Evolutionary conservation across 1,140 invertebrate genomes (phyloP), one percentile per base, ranked within the genome.

Genomic region (Hydropsyche tenuis): DNA sequence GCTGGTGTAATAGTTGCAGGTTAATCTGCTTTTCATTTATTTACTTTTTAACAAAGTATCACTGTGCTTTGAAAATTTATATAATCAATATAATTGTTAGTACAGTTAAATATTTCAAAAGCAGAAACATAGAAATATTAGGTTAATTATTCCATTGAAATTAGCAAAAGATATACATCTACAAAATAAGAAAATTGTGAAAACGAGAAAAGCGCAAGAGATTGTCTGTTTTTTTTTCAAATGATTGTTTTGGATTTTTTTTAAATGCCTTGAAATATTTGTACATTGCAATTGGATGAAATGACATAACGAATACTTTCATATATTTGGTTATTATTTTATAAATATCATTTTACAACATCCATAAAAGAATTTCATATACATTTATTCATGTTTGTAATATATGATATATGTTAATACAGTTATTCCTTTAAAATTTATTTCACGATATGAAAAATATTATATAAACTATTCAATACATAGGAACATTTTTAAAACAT

Each of bases 401-500:
- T 18, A 53, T 53, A 53, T 53, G 9, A 48, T 48, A 14, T 48
- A 48, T 48, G 16, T 48, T 18, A 53, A 53, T 53, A 53, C 48
- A 53, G 48, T 53, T n/a, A 53, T 16, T 16, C 11, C 45, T 48
- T 60, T 60, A 7, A 60, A 12, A 14, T 25, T 27, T 60, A 60
- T 60, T 25, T 25, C 23, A 22, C 56, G 56, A 60, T 60, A 60
- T 60, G 56, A 60, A 60, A 60, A 53, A 53, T 27, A 60, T 60
- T 23, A 2, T 25, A 60, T 60, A 60, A 20, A 60, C 56, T 60
- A 60, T 60, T 60, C 56, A 60, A 7, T 53, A 53, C 22, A 60
- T 60, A 60, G 56, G 56, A 60, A 60, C 56, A 27, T 60, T 60
- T 25, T 60, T 22, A 60, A 60, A 27, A 60, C 56, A 60, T 60